These are phyloP conservation scores for Drosophila sp. DNA, from an alignment of 1,140 invertebrate genomes.

Conservation along the genomic window DNA sequence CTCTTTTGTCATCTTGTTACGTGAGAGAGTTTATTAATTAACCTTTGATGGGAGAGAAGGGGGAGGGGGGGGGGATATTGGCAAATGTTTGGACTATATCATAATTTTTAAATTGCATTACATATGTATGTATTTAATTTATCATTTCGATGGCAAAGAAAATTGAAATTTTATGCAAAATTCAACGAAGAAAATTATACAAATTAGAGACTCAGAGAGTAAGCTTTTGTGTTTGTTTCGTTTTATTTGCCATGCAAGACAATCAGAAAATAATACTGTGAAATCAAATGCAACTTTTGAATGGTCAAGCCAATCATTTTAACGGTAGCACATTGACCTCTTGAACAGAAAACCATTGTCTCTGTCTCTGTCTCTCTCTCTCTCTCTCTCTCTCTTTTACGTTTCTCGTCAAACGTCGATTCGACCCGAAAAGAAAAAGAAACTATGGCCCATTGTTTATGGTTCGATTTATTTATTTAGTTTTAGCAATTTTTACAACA, in stretches of 20 bases:
- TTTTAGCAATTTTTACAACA: slow-evolving; percentile 63
- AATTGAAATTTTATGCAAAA: slow-evolving; percentile 67
- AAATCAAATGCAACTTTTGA: slow-evolving; percentile 61
- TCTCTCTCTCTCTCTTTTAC: not conserved
- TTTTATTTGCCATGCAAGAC: slow-evolving; percentile 14
- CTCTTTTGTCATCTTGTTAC: slow-evolving; percentile 8
- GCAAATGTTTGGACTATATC: slow-evolving; percentile 9
- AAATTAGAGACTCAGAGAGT: slow-evolving; percentile 46
- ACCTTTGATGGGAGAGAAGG: not conserved
- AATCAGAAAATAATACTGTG: slow-evolving; percentile 52
- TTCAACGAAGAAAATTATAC: slow-evolving; percentile 55
- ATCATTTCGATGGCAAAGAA: not conserved
- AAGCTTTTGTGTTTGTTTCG: not conserved
- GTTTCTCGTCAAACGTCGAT: slow-evolving; percentile 2
- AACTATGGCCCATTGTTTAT: slow-evolving; percentile 18
- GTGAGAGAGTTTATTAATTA: slow-evolving; percentile 18
- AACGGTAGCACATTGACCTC: slow-evolving; percentile 77
- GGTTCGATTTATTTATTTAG: slow-evolving; percentile 74
- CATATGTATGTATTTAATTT: not conserved
- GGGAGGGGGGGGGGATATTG: slow-evolving; percentile 4
- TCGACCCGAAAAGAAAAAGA: slow-evolving; percentile 5
- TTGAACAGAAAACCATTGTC: slow-evolving; percentile 48
- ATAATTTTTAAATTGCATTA: slow-evolving; percentile 14
- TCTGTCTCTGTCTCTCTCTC: not conserved
- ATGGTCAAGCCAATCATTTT: slow-evolving; percentile 57